Conservation (phyloP, 2,888 invertebrate species). For the Drepanosiphum platanoidis region DNA sequence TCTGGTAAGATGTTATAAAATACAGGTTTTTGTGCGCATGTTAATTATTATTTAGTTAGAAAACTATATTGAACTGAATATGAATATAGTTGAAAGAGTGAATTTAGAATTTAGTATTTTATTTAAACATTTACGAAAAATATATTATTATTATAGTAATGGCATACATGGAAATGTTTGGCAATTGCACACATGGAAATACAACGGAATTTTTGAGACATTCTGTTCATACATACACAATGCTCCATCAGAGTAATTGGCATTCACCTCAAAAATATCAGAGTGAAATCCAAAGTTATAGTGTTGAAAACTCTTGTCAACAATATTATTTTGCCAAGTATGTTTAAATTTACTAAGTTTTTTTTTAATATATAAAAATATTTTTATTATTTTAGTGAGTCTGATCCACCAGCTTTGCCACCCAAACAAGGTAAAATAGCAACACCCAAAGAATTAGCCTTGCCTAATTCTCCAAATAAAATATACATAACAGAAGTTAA, state of each 20-base stretch:
- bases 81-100: slow-evolving; percentile 28
- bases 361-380: not conserved
- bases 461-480: slow-evolving; percentile 47
- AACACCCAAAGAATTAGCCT: slow-evolving; percentile 29
- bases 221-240: slow-evolving; percentile 81
- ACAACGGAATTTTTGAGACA: slow-evolving; percentile 84
- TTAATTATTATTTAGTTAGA: slow-evolving; percentile 38
- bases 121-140: not conserved
- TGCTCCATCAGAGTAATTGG: slow-evolving; percentile 61
- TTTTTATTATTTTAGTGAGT: slow-evolving; percentile 10
- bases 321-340: slow-evolving; percentile 56
- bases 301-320: slow-evolving; percentile 58
- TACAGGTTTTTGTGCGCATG: slow-evolving; percentile 52
- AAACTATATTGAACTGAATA: slow-evolving; percentile 25
- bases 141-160: slow-evolving; percentile 74
- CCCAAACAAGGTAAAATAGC: slow-evolving; percentile 51
- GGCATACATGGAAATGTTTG: slow-evolving; percentile 96
- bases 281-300: slow-evolving; percentile 49
- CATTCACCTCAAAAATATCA: slow-evolving; percentile 61
- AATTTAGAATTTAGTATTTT: not conserved
- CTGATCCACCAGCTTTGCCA: slow-evolving; percentile 53
- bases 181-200: slow-evolving; percentile 81
- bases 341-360: not conserved
- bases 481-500: slow-evolving; percentile 54
- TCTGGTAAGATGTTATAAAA: slow-evolving; percentile 79